Evolutionary conservation across 2,797 vertebrate genomes (phyloP), one percentile per base, ranked within the genome.

Genomic region (Xenops minutus): DNA sequence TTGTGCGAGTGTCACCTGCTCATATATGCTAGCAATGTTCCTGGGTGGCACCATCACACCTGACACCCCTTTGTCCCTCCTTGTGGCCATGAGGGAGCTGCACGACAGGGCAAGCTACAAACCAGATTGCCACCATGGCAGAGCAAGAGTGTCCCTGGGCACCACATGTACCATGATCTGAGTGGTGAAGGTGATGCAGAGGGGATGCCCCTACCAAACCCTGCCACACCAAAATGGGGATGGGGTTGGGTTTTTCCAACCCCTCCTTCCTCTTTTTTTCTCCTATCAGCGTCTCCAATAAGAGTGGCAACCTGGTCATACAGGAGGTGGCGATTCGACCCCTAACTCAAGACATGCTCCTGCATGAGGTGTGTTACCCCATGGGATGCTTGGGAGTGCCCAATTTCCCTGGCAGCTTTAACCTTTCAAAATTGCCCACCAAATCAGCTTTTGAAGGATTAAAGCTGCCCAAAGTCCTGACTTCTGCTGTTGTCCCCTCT

Each of bases 301-400:
- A 97, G 2, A 95, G 96, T 0, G 98, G 98, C 18, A 98, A 98
- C 76, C 95, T 99, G 69, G 97, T 99, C 76, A 97, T 99, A 24
- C 98, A 98, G 84, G 99, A 99, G 93, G 97, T 99, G 10, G 99
- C 98, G 1, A 91, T 98, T 7, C 97, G 91, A 81, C 99, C 99
- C 4, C 95, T 99, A 54, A 98, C 98, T 41, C 98, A 99, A 86
- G 98, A 99, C 84, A 96, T 99, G 94, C 98, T 99, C 49, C 98
- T 77, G 61, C 97, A 98, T 0, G 97, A 98, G 96, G 99, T 99
- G 89, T 89, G 97, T 95, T 61, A 46, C 20, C 27, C 37, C 78
- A 26, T 30, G 36, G n/a, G 49, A 23, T 83, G 34, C 49, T 76
- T 26, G 9, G 20, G 39, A 27, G 7, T 20, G 12, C 66, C 37